Percentiles rank a stretch among this genome's conserved stretches.
These are phyloP conservation scores for Sylvietta virens DNA, from an alignment of 2,113 vertebrate genomes.

Conservation along the genomic window DNA sequence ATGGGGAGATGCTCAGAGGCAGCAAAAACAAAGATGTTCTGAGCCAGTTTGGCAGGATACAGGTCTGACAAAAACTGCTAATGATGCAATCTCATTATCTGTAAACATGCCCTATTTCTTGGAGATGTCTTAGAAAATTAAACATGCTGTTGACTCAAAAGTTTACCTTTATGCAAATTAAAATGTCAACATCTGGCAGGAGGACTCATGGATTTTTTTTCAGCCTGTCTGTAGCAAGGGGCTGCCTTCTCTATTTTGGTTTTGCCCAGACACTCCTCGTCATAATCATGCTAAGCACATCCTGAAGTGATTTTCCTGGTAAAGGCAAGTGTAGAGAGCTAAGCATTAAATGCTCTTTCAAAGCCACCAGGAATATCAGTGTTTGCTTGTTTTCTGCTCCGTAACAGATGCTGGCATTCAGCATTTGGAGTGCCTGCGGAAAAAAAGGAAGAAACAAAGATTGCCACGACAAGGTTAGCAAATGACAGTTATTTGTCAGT, in stretches of 20 bases:
- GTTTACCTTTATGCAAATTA: constrained; percentile 61
- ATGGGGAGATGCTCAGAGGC: background rate
- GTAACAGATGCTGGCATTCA: constrained; percentile 67
- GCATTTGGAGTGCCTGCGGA: constrained; percentile 21
- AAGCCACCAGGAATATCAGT: constrained; percentile 63
- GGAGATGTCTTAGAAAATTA: constrained; percentile 26
- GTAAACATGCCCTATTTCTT: background rate
- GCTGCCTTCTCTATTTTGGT: background rate
- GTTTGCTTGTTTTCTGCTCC: constrained; percentile 44
- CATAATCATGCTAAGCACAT: constrained; percentile 49
- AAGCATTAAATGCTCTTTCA: constrained; percentile 48
- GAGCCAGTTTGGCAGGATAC: background rate
- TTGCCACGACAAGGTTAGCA: constrained; percentile 46
- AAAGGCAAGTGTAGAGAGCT: constrained; percentile 49
- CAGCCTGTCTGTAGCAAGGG: background rate
- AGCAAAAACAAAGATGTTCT: background rate
- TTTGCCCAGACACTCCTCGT: constrained; percentile 8
- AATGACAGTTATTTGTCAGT: constrained; percentile 49
- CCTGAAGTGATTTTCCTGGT: constrained; percentile 37
- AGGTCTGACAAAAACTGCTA: constrained; percentile 6
- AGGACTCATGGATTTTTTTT: background rate
- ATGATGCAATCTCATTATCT: constrained; percentile 13
- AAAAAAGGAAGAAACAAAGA: background rate
- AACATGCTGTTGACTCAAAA: background rate
- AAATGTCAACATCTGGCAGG: constrained; percentile 64